A percentile compares a stretch with the other conserved stretches of the same genome.
Conservation (phyloP, 2,888 invertebrate genomes). For the Epinotia demarniana region DNA sequence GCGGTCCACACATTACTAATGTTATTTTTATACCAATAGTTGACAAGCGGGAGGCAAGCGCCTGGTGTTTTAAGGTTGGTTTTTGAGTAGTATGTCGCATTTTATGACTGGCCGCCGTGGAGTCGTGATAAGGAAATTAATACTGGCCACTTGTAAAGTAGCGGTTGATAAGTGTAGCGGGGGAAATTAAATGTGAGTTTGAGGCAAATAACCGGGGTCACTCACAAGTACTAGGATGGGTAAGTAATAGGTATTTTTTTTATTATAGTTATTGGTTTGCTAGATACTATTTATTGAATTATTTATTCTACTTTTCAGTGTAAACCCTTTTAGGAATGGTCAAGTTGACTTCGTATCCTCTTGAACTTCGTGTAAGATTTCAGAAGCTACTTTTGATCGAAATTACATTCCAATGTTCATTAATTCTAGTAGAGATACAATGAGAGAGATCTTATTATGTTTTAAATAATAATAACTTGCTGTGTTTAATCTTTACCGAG, state of each 20-base stretch:
- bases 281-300: too few species aligned
- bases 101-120: slow-evolving; percentile 29
- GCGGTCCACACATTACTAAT: slow-evolving; percentile 6
- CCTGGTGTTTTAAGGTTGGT: slow-evolving; percentile 11
- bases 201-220: neutral
- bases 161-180: slow-evolving; percentile 25
- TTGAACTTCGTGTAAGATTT: too few species aligned
- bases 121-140: slow-evolving; percentile 38
- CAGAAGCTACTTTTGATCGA: too few species aligned
- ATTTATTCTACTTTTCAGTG: too few species aligned
- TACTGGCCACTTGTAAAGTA: slow-evolving; percentile 40
- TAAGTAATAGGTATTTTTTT: neutral
- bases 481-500: neutral
- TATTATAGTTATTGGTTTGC: neutral
- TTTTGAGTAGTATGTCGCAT: slow-evolving; percentile 13
- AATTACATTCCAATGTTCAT: too few species aligned
- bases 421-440: too few species aligned
- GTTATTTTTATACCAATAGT: slow-evolving; percentile 15
- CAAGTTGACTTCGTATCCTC: too few species aligned
- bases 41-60: slow-evolving; percentile 1
- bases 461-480: too few species aligned
- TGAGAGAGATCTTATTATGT: too few species aligned
- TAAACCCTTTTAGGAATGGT: too few species aligned
- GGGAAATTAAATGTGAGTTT: slow-evolving; percentile 11
- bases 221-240: neutral